phyloP scores from a whole-genome alignment of 2,113 vertebrate genomes.

The Alethe diademata region DNA sequence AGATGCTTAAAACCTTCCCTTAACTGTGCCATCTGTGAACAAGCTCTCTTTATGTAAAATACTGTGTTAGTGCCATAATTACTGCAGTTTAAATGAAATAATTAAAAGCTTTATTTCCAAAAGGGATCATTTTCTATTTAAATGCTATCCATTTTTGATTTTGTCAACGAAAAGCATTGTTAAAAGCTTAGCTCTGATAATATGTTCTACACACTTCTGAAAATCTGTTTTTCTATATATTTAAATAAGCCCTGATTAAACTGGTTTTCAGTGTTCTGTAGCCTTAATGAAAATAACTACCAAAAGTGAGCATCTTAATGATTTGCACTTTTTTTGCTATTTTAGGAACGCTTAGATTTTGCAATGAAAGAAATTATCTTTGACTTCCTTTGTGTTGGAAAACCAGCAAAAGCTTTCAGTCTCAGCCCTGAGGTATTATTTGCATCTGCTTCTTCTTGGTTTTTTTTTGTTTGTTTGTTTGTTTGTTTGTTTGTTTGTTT shows the following conservation, averaged over 20 bases:
- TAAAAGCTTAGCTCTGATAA: neutral
- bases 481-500: neutral
- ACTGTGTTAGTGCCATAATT: constrained; percentile 3
- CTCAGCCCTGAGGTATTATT: constrained; percentile 94
- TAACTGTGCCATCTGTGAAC: constrained; percentile 16
- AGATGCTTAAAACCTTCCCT: constrained; percentile 34
- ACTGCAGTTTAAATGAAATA: constrained; percentile 20
- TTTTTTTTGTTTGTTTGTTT: no score
- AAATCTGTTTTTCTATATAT: neutral
- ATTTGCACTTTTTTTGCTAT: constrained; percentile 40
- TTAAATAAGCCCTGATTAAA: neutral
- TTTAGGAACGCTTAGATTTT: constrained; percentile 95
- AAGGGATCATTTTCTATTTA: constrained; percentile 6
- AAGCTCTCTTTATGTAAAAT: constrained; percentile 13
- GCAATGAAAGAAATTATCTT: constrained; percentile 99
- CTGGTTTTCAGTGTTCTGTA: neutral
- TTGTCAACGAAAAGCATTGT: neutral
- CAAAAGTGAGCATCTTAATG: neutral
- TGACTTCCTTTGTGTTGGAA: constrained; percentile 96
- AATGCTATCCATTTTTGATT: neutral
- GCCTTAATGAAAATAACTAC: neutral
- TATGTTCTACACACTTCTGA: neutral
- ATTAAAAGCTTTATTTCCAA: constrained; percentile 26
- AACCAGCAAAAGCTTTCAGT: constrained; percentile 97
- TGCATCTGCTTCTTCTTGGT: neutral